Evolutionary conservation across 2,113 vertebrate genomes (phyloP), one percentile per base, ranked within the genome.

Genomic region (Calonectris borealis): DNA sequence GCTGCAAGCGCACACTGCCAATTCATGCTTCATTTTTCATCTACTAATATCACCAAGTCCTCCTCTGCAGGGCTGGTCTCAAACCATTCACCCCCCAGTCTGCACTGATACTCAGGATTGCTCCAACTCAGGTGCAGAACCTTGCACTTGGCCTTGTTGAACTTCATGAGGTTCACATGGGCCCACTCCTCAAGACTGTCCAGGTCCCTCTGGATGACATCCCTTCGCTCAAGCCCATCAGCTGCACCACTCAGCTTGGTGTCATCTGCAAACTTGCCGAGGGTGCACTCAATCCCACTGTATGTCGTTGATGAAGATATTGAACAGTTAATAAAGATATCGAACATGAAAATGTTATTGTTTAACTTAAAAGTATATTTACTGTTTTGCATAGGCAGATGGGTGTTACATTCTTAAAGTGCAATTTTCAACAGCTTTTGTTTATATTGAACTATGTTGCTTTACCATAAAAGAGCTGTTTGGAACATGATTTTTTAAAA

Each of bases 401-500:
- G 10, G 10, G 4, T 29, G 6, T 51, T 69, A 46, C 9, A 68
- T 16, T 65, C 36, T 66, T 62, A 15, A 70, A 21, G 6, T 12
- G 18, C 14, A 46, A 17, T 55, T 80, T 83, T 83, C 54, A 69
- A 51, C 9, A 60, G 42, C 26, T 83, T 91, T 57, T 66, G 3
- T 76, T 79, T 66, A 27, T 24, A 82, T 20, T 73, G 29, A 76
- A 76, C 4, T 71, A 16, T 7, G 3, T 16, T 84, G 24, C 22
- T 86, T 72, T 44, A 57, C 36, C 51, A 66, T 54, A 46, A 13
- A 66, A 85, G 2, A 87, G 10, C 19, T 68, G 27, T 49, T 82
- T n/a, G 18, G 32, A 85, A 75, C 5, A 58, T 2, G 3, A 11
- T 27, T 60, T n/a, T 38, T 79, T 16, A 0, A 0, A 8, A 20